Evolutionary conservation across 2,888 invertebrate species (phyloP).

Genomic region (Galeopsomyia nigrocyanea): DNA sequence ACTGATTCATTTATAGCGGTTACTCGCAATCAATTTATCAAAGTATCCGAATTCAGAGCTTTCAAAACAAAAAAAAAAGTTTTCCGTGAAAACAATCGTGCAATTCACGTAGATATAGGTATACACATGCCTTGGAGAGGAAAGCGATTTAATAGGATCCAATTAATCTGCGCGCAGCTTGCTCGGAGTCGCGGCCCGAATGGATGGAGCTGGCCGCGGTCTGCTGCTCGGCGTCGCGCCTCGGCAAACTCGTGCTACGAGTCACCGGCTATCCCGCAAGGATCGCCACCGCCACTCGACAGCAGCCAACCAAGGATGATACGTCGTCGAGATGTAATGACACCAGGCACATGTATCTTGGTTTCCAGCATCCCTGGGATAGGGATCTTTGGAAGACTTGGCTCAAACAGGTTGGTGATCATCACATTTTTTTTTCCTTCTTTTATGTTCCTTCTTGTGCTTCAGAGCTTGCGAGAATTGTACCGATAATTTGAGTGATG

Average conservation of each 20-base stretch:
- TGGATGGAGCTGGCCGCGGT: slow-evolving; percentile 66
- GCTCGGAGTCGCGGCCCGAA: slow-evolving; percentile 62
- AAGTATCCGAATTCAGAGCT: no score
- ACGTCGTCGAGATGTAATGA: slow-evolving; percentile 54
- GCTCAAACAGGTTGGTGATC: slow-evolving; percentile 73
- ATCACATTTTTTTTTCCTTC: no score
- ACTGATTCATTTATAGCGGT: no score
- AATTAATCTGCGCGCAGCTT: slow-evolving; percentile 53
- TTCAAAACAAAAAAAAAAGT: no score
- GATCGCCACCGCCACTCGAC: slow-evolving; percentile 50
- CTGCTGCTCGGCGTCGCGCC: slow-evolving; percentile 65
- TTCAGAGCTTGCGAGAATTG: no score
- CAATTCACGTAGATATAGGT: no score
- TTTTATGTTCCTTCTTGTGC: no score
- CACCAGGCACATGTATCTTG: slow-evolving; percentile 74
- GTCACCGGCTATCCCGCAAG: slow-evolving; percentile 67
- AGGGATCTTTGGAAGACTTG: slow-evolving; percentile 77
- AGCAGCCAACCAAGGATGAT: slow-evolving; percentile 15
- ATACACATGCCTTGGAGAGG: no score
- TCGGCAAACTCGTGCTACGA: slow-evolving; percentile 68
- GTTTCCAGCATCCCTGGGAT: slow-evolving; percentile 77
- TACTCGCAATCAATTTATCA: no score
- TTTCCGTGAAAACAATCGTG: slow-evolving; percentile 3
- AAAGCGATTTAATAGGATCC: no score
- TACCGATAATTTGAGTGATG: no score